Percentiles rank a stretch among this genome's conserved stretches.
Conservation (phyloP, 2,113 vertebrate genomes). For the Ictalurus punctatus region DNA sequence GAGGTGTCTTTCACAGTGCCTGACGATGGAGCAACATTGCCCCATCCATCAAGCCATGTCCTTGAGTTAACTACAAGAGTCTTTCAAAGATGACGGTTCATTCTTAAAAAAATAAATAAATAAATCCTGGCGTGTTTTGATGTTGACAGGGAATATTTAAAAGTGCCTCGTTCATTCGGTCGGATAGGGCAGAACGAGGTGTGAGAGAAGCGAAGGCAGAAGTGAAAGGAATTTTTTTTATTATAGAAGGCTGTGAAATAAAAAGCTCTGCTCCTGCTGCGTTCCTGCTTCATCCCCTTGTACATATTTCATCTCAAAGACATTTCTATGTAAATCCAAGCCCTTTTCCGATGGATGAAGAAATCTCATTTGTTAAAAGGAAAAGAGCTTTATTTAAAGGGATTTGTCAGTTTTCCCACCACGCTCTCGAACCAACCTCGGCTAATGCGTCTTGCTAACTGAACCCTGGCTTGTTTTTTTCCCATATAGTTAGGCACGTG, state of each 20-base stretch:
- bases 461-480: neutral
- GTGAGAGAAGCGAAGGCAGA: neutral
- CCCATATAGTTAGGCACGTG: neutral
- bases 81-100: neutral
- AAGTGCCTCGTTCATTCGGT: neutral
- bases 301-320: constrained; percentile 20
- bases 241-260: neutral
- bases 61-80: constrained; percentile 41
- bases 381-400: constrained; percentile 36
- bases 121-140: neutral
- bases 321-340: constrained; percentile 7
- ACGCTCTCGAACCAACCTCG: neutral
- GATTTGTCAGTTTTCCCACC: constrained; percentile 29
- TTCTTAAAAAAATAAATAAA: neutral
- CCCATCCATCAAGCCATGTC: constrained; percentile 28
- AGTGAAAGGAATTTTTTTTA: neutral
- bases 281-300: neutral
- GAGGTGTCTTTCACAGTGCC: constrained; percentile 29
- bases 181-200: neutral
- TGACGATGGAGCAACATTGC: neutral
- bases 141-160: constrained; percentile 28
- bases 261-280: neutral
- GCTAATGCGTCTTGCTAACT: constrained; percentile 9
- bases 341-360: neutral
- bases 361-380: constrained; percentile 15